Evolutionary conservation across 2,797 vertebrate species (phyloP).

Genomic region (Falco rusticolus): DNA sequence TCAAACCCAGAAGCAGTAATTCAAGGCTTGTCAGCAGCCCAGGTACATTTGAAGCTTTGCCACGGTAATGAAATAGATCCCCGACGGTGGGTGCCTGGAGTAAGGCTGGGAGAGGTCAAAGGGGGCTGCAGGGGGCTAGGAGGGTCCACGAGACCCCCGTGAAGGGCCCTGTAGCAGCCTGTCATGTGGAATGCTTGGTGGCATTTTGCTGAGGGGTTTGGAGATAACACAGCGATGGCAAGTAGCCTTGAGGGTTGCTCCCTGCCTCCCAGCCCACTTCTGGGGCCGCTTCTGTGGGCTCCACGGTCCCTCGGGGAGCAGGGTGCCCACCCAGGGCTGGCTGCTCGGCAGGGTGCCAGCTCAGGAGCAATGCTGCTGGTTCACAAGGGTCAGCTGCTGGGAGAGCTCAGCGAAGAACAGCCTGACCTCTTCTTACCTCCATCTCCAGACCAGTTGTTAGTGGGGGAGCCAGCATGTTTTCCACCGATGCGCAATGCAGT

Average conservation of each 20-base stretch:
- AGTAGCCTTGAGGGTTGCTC: rapidly evolving
- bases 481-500: rapidly evolving
- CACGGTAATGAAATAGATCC: background rate
- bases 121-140: background rate
- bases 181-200: background rate
- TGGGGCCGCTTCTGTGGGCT: background rate
- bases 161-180: background rate
- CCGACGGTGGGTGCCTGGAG: rapidly evolving
- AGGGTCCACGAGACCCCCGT: background rate
- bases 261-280: background rate
- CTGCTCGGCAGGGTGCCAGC: background rate
- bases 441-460: background rate
- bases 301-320: rapidly evolving
- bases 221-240: background rate
- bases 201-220: background rate
- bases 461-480: background rate
- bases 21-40: background rate
- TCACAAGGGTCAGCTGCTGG: background rate
- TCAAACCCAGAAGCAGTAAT: background rate
- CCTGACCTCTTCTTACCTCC: background rate
- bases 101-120: background rate
- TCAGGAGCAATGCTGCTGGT: background rate
- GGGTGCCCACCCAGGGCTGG: rapidly evolving
- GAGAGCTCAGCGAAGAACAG: background rate
- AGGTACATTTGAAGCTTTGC: background rate